Percentiles rank a stretch among this genome's conserved stretches.
phyloP scores from a whole-genome alignment of 1,140 invertebrate genomes.

The Lutraria rhynchaena region DNA sequence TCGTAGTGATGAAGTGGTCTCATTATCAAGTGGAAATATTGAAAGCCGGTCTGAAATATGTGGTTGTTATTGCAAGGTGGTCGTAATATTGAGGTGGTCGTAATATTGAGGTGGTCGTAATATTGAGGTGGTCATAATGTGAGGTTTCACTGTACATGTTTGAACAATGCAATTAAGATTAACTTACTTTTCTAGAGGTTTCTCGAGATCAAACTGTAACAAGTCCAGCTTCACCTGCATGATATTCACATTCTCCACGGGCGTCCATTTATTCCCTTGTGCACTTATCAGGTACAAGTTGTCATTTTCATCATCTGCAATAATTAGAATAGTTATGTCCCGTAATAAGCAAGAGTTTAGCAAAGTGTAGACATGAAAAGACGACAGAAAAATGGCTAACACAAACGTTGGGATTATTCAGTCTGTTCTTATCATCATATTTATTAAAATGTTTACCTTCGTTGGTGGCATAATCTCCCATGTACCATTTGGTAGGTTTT shows the following conservation, averaged over 20 bases:
- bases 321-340: no score
- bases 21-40: no score
- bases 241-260: constrained; percentile 68
- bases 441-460: constrained; percentile 66
- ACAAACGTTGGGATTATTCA: background rate
- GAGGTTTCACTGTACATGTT: no score
- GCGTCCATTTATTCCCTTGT: constrained; percentile 66
- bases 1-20: no score
- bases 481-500: constrained; percentile 74
- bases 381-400: no score
- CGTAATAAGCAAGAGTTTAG: no score
- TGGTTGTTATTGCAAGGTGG: no score
- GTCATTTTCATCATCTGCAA: constrained; percentile 80
- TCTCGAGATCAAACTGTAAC: constrained; percentile 70
- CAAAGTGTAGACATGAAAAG: no score
- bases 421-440: background rate
- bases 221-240: constrained; percentile 76
- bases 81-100: no score
- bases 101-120: no score
- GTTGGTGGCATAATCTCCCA: constrained; percentile 75
- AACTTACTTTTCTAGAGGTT: constrained; percentile 69
- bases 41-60: no score
- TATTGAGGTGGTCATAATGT: no score
- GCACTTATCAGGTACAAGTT: constrained; percentile 68
- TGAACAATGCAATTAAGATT: background rate